A percentile compares a stretch with the other conserved stretches of the same genome.
These are phyloP conservation scores for Dendrophyllia cribrosa DNA, from an alignment of 64 coral and sea anemone genomes.

Conservation along the genomic window DNA sequence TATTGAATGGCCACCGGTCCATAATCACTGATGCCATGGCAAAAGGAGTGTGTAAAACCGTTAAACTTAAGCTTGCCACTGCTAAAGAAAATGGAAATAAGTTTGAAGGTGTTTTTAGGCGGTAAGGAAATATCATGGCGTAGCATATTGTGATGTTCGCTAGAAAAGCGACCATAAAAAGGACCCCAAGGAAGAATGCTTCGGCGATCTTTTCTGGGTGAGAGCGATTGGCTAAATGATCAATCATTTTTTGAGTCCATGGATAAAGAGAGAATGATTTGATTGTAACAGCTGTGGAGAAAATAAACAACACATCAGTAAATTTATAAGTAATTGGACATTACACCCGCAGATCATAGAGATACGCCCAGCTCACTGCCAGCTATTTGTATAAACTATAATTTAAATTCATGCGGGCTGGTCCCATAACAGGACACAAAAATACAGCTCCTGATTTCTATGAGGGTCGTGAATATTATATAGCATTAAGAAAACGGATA, in stretches of 20 bases:
- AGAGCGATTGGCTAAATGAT: neutral
- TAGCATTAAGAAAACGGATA: too few species aligned
- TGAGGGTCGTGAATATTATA: too few species aligned
- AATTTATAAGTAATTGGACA: neutral
- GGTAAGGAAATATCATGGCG: constrained; percentile 48
- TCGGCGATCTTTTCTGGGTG: constrained; percentile 64
- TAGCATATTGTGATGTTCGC: constrained; percentile 72
- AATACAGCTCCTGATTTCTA: too few species aligned
- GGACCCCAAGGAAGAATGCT: constrained; percentile 21
- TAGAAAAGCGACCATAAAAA: constrained; percentile 81
- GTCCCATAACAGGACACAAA: too few species aligned
- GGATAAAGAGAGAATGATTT: neutral
- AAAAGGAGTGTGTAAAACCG: constrained; percentile 69
- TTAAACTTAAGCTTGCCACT: constrained; percentile 59
- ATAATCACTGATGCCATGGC: constrained; percentile 65
- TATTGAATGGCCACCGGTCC: constrained; percentile 85
- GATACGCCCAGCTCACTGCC: too few species aligned
- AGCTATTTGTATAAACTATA: too few species aligned
- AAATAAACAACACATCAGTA: neutral
- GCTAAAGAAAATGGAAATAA: constrained; percentile 62
- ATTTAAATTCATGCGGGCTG: too few species aligned
- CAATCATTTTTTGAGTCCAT: neutral
- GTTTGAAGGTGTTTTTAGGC: constrained; percentile 75
- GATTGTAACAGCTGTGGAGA: neutral
- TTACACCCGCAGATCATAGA: too few species aligned